Conservation (phyloP, 2,888 invertebrate genomes). For the Troides oblongomaculatus region DNA sequence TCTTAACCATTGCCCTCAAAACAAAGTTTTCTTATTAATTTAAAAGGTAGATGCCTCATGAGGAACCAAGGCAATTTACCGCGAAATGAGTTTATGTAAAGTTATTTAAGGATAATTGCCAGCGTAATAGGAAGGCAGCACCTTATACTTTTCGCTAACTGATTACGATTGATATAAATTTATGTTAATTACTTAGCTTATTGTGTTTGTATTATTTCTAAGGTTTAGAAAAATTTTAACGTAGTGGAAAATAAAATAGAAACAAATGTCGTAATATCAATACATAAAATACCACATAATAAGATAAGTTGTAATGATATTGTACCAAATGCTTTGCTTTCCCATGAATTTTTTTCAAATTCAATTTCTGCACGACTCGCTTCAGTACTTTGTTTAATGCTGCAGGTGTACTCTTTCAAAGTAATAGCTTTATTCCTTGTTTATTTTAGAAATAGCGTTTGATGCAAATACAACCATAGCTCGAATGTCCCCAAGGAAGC, state of each 20-base stretch:
- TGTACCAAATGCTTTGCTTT: conserved; percentile 36
- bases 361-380: conserved; percentile 45
- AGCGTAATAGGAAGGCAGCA: conserved; percentile 22
- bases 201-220: background rate
- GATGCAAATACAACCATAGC: conserved; percentile 42
- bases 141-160: conserved; percentile 22
- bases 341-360: conserved; percentile 46
- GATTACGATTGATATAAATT: conserved; percentile 13
- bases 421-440: conserved; percentile 47
- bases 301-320: conserved; percentile 34
- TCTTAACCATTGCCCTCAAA: conserved; percentile 1
- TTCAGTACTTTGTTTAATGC: conserved; percentile 47
- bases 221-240: background rate
- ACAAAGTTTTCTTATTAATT: conserved; percentile 32
- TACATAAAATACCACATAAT: conserved; percentile 3
- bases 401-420: conserved; percentile 47
- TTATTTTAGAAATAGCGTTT: conserved; percentile 41
- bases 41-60: conserved; percentile 30
- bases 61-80: conserved; percentile 31
- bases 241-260: background rate
- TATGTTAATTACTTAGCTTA: background rate
- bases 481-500: conserved; percentile 31
- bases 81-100: conserved; percentile 33
- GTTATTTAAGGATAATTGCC: conserved; percentile 33
- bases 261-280: background rate